phyloP scores from a whole-genome alignment of 2,888 invertebrate genomes.

The Luffia ferchaultella region DNA sequence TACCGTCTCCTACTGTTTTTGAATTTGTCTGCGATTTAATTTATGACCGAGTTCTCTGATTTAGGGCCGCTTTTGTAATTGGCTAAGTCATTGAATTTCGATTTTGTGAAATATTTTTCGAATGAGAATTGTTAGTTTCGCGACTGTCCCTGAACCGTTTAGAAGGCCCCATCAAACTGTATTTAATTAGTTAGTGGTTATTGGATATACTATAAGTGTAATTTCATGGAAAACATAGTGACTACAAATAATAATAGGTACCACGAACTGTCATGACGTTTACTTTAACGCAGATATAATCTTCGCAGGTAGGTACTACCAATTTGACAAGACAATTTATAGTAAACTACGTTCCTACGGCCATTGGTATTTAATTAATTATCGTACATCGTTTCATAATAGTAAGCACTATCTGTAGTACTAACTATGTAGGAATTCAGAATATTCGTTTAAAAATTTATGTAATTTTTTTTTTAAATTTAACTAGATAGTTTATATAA shows the following conservation, averaged over 20 bases:
- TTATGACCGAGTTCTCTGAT: constrained; percentile 49
- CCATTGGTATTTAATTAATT: too few relatives aligned
- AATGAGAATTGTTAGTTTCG: background rate
- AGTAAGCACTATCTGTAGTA: too few relatives aligned
- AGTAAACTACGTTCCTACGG: too few relatives aligned
- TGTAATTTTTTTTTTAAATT: too few relatives aligned
- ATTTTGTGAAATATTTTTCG: constrained; percentile 19
- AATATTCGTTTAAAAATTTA: too few relatives aligned
- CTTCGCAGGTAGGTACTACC: too few relatives aligned
- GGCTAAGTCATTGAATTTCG: constrained; percentile 38
- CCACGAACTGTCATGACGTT: too few relatives aligned
- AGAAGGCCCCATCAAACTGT: background rate
- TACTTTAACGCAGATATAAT: too few relatives aligned
- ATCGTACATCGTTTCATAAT: too few relatives aligned
- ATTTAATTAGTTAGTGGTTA: background rate
- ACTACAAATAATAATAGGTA: constrained; percentile 1
- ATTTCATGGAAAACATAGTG: background rate
- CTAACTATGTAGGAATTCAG: too few relatives aligned
- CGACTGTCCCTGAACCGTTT: background rate
- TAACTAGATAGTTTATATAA: too few relatives aligned
- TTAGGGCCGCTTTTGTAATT: constrained; percentile 58
- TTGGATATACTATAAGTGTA: background rate
- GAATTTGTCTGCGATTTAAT: constrained; percentile 59
- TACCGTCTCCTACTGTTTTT: constrained; percentile 64
- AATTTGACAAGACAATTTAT: too few relatives aligned